Conservation (phyloP, 2,113 vertebrate species). For the Tragelaphus imberbis region DNA sequence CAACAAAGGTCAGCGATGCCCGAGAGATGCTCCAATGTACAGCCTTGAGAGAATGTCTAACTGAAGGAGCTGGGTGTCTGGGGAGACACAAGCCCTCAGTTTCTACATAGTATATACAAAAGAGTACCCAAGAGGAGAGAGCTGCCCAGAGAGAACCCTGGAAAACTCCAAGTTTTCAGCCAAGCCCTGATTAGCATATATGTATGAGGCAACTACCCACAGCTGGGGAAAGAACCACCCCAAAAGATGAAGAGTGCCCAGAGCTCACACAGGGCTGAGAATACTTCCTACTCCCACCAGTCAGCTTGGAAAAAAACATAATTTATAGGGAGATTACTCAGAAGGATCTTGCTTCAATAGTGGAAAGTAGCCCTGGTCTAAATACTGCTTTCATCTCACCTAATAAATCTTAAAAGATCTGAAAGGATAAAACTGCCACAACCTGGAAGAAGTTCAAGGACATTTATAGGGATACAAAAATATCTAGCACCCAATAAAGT, state of each 20-base stretch:
- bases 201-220: neutral
- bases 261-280: neutral
- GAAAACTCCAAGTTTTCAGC: neutral
- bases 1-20: neutral
- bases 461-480: neutral
- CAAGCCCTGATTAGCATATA: neutral
- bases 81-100: neutral
- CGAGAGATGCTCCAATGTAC: neutral
- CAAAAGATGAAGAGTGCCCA: neutral
- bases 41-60: neutral
- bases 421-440: neutral
- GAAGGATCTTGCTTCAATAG: neutral
- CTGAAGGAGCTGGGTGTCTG: neutral
- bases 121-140: neutral
- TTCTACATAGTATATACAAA: neutral
- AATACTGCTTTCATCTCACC: neutral
- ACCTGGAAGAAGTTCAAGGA: neutral
- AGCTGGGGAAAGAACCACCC: neutral
- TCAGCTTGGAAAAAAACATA: neutral
- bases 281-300: neutral
- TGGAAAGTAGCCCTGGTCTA: neutral
- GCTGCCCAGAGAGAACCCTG: neutral
- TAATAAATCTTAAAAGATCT: neutral
- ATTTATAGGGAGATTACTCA: neutral
- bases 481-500: neutral